A percentile compares a stretch with the other conserved stretches of the same genome.
Conservation (phyloP, 2,888 invertebrate genomes). For the Chrysolina oricalcia region DNA sequence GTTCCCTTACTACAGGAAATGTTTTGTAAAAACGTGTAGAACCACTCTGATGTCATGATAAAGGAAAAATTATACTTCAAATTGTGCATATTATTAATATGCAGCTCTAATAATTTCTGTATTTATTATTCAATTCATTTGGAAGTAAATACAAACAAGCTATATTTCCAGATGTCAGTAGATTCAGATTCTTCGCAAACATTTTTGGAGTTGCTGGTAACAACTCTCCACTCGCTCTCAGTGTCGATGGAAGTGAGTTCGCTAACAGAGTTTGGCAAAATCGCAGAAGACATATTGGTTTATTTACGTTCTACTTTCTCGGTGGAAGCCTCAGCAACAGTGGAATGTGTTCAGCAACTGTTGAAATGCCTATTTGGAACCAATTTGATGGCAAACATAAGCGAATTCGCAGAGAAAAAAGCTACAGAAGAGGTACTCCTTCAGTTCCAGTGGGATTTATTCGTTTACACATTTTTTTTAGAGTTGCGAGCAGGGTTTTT, state of each 20-base stretch:
- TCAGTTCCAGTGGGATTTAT: neutral
- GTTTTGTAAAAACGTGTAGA: too few relatives aligned
- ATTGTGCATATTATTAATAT: too few relatives aligned
- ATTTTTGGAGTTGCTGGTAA: conserved; percentile 80
- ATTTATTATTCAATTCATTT: too few relatives aligned
- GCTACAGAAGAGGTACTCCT: conserved; percentile 34
- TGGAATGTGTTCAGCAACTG: conserved; percentile 85
- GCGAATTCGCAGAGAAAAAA: conserved; percentile 59
- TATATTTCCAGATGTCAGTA: conserved; percentile 79
- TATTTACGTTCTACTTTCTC: conserved; percentile 83
- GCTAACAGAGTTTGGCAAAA: conserved; percentile 80
- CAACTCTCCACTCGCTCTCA: conserved; percentile 79
- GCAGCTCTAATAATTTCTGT: too few relatives aligned
- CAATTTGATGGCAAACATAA: conserved; percentile 76
- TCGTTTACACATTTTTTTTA: conserved; percentile 37
- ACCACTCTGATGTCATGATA: too few relatives aligned
- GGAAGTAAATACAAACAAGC: conserved; percentile 28
- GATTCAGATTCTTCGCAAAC: conserved; percentile 84
- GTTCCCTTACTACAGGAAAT: too few relatives aligned
- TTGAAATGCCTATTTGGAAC: conserved; percentile 85
- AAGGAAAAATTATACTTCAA: too few relatives aligned
- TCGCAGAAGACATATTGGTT: conserved; percentile 86
- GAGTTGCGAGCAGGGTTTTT: conserved; percentile 66
- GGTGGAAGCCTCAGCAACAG: conserved; percentile 80
- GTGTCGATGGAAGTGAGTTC: conserved; percentile 82